Base-by-base conservation (phyloP, 2,888 invertebrate genomes). In the Brenthis hecate region DNA sequence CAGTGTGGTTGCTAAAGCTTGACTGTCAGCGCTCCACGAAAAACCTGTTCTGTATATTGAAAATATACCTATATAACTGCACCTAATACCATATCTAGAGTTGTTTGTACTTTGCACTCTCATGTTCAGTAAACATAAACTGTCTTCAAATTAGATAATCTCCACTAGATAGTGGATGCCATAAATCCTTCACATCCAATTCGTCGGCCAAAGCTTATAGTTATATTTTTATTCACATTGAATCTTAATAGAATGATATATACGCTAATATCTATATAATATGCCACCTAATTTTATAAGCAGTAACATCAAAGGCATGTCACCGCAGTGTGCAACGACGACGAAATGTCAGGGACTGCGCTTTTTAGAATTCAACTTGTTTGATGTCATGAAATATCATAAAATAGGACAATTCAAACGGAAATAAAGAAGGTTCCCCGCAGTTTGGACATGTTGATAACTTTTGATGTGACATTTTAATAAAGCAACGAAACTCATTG, bases 371-470 rank as follows among this genome's bases (percentile, higher is more conserved):
- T 85, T 83, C 85, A 88, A 89, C 88, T 87, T 81, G 88, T 88
- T 89, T 88, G 85, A 83, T 50, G 76, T 75, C 78, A 81, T 85
- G 86, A 86, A 90, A 89, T 87, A 87, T 85, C 85, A 80, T 85
- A 85, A 85, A 88, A 83, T 85, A 85, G 81, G 87, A 86, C 89
- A 86, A 88, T 86, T 90, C 89, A 85, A 87, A 88, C 89, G 89
- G 89, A 91, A 89, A 90, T 90, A 91, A 90, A 85, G 87, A 84
- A 82, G 81, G 14, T 28, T 50, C 28, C 28, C 28, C 2, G 50
- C 16, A 28, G 16, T 32, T 50, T 32, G n/a, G 11, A 50, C 23
- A 58, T 4, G 43, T 19, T 47, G 1, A 57, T 57, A 58, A 14
- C 14, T 58, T 43, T 58, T 58, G 4, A 47, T 1, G 14, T n/a